A percentile compares a stretch with the other conserved stretches of the same genome.
Conservation (phyloP, 2,797 vertebrate species). For the Phalanger gymnotis region DNA sequence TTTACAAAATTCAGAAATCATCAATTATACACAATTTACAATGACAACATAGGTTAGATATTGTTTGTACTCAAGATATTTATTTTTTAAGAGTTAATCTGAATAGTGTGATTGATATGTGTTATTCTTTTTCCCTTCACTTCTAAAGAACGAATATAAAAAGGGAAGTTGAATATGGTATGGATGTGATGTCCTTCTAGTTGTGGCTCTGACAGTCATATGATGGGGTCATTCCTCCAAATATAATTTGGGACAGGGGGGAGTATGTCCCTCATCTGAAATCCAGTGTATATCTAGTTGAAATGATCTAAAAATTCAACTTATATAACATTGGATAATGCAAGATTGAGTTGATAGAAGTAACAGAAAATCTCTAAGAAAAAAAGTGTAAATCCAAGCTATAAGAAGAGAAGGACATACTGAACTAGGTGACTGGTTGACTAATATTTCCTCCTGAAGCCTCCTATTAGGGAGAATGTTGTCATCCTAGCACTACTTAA, state of each 20-base stretch:
- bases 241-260: neutral
- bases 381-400: neutral
- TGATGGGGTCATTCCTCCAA: neutral
- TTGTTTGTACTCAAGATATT: conserved; percentile 48
- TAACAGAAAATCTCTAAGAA: neutral
- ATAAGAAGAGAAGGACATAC: neutral
- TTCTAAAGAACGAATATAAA: conserved; percentile 36
- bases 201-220: neutral
- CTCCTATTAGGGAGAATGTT: neutral
- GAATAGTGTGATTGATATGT: neutral
- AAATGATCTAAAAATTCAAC: conserved; percentile 7
- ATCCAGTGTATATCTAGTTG: neutral
- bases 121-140: neutral
- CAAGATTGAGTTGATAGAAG: neutral
- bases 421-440: neutral
- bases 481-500: neutral
- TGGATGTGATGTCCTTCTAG: neutral
- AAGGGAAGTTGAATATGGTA: neutral
- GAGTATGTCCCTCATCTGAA: neutral
- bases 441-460: too few species aligned
- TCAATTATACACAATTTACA: conserved; percentile 28
- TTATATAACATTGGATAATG: neutral
- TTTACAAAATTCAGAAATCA: neutral
- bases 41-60: conserved; percentile 37
- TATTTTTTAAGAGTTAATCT: conserved; percentile 32